Base-by-base conservation (phyloP, 2,888 invertebrate species). In the Lasiommata megera region DNA sequence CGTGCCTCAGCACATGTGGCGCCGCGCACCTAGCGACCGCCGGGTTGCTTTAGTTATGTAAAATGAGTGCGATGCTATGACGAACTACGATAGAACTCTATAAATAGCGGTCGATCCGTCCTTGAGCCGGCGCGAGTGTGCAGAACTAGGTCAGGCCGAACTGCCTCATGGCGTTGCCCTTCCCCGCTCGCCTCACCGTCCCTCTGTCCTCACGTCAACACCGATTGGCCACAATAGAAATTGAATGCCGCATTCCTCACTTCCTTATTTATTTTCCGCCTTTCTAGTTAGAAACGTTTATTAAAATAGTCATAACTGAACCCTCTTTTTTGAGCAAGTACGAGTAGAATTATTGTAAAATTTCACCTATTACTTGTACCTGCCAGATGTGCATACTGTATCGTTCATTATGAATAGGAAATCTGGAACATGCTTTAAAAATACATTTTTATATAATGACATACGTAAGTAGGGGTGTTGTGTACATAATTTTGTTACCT, bases 101-200 rank as follows among this genome's bases (percentile, higher is more conserved):
- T 88, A 84, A 88, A 90, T 90, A 88, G 86, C 87, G 82, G 82
- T 78, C 84, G 83, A 84, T 86, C 81, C 82, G 90, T 88, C 90
- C 89, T 90, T 90, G 89, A 88, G 89, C 80, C 77, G 77, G 64
- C 74, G 81, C 82, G 78, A 82, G 79, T 85, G 73, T 74, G 76
- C 81, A 82, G 78, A 90, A 86, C 85, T 89, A 78, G 89, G 89
- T 88, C 89, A 89, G 72, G 71, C 76, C 78, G 74, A 80, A 78
- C 77, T 80, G 76, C 80, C 77, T 79, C 77, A 77, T 76, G 74
- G 73, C 77, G 69, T 69, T 71, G 71, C 71, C 70, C 70, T 67
- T 68, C 76, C 70, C 77, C 72, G 63, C 76, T 64, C 73, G 63
- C 75, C 68, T 69, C 69, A 67, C 66, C 70, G 63, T 71, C 59